A percentile compares a stretch with the other conserved stretches of the same genome.
phyloP scores from a whole-genome alignment of 2,113 vertebrate genomes.

The Peromyscus maniculatus region DNA sequence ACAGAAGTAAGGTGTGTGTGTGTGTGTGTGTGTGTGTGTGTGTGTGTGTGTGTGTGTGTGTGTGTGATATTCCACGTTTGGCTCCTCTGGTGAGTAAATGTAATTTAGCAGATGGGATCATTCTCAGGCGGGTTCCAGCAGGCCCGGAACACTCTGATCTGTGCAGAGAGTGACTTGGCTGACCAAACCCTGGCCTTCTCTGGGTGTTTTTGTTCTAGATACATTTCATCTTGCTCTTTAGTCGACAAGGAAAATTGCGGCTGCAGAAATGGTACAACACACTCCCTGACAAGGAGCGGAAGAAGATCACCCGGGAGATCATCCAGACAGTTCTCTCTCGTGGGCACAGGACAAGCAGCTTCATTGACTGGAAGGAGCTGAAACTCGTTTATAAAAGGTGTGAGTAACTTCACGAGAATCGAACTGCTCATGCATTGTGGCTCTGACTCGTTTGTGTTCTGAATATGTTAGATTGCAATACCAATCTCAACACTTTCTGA shows the following conservation, averaged over 20 bases:
- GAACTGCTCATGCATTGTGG: neutral
- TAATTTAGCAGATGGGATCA: neutral
- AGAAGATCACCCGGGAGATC: constrained; percentile 96
- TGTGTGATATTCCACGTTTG: neutral
- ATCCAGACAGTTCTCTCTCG: constrained; percentile 94
- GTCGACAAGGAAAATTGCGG: constrained; percentile 97
- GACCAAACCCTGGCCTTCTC: constrained; percentile 12
- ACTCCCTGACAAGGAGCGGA: constrained; percentile 95
- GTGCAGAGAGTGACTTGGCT: neutral
- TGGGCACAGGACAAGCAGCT: constrained; percentile 95
- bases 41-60: neutral
- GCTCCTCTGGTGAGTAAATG: neutral
- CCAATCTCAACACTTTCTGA: neutral
- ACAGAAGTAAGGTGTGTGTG: neutral
- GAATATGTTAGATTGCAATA: neutral
- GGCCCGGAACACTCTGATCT: neutral
- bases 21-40: no score
- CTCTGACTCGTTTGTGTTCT: neutral
- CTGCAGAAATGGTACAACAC: constrained; percentile 98
- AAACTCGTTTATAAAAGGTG: constrained; percentile 99
- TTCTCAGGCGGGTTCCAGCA: neutral
- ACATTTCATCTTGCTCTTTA: constrained; percentile 98
- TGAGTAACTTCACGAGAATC: constrained; percentile 85
- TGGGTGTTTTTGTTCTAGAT: constrained; percentile 89
- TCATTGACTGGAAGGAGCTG: constrained; percentile 97